Evolutionary conservation across 1,140 invertebrate genomes (phyloP), one percentile per base, ranked within the genome.

Genomic region (Phymorhynchus buccinoides): DNA sequence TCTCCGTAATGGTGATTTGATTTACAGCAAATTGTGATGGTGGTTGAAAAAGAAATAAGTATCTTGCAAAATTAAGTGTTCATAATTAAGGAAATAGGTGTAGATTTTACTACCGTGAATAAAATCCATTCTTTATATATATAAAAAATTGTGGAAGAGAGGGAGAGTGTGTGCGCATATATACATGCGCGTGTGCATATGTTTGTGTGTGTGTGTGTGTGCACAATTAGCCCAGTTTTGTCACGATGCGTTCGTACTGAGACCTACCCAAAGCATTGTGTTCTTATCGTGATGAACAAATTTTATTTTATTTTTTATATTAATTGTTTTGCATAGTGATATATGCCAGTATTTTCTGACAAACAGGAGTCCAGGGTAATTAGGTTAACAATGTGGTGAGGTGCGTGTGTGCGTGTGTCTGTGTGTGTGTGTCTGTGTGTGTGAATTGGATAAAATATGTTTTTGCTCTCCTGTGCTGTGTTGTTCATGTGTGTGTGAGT

Each of bases 331-430:
- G 18, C 71, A n/a, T n/a, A 39, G 30, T 41, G 39, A 32, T 27
- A 18, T 22, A 7, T 42, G 35, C 14, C 41, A 77, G 73, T 77
- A 39, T 77, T 37, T 32, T 77, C 4, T 77, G 16, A 32, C n/a
- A 77, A 77, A 77, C 16, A 0, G 6, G 73, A 42, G 73, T 27
- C 35, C 35, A 77, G 41, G 41, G 73, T 42, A 77, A 77, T 37
- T 39, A 18, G 35, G 7, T 18, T 77, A 4, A 32, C 16, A 18
- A 27, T 37, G 9, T 48, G 9, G 44, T 42, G 22, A 22, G 16
- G 78, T 80, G 39, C 44, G 78, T 44, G 78, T 80, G 39, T 44
- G 78, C 44, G 78, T 80, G 39, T 80, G 78, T 80, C 9, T 80
- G 78, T 44, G 32, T 80, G 78, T 44, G 78, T 42, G 39, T 44